Evolutionary conservation across 2,113 vertebrate genomes (phyloP).

Genomic region (Grammomys surdaster): DNA sequence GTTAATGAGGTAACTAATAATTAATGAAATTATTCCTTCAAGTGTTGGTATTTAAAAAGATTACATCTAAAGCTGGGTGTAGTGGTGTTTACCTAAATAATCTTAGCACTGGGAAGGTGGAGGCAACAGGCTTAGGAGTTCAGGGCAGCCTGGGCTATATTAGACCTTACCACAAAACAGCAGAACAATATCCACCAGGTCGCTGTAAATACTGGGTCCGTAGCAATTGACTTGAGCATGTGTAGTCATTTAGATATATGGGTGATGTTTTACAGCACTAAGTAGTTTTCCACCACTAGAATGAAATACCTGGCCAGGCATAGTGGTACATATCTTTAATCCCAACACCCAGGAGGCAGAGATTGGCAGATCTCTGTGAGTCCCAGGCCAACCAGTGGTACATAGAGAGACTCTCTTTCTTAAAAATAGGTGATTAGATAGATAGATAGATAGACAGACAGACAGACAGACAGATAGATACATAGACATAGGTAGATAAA

Average conservation of each 20-base stretch:
- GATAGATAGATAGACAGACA: neutral
- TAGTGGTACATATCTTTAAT: neutral
- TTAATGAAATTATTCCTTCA: neutral
- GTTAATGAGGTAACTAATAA: neutral
- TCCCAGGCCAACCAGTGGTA: neutral
- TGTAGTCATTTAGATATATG: neutral
- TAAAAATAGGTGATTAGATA: neutral
- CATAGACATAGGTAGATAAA: neutral
- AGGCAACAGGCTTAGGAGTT: neutral
- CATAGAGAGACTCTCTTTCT: neutral
- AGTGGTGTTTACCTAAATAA: neutral
- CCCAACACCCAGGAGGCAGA: neutral
- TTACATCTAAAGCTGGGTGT: neutral
- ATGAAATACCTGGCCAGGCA: neutral
- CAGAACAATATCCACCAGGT: neutral
- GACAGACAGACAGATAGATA: neutral
- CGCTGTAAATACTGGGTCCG: neutral
- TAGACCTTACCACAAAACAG: neutral
- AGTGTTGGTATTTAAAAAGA: neutral
- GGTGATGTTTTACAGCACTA: neutral
- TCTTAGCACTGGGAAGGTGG: neutral
- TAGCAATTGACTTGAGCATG: neutral
- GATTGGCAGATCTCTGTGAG: neutral
- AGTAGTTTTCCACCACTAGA: neutral
- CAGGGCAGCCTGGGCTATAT: neutral